Conservation (phyloP, 2,888 invertebrate genomes). For the Hydriomena furcata region DNA sequence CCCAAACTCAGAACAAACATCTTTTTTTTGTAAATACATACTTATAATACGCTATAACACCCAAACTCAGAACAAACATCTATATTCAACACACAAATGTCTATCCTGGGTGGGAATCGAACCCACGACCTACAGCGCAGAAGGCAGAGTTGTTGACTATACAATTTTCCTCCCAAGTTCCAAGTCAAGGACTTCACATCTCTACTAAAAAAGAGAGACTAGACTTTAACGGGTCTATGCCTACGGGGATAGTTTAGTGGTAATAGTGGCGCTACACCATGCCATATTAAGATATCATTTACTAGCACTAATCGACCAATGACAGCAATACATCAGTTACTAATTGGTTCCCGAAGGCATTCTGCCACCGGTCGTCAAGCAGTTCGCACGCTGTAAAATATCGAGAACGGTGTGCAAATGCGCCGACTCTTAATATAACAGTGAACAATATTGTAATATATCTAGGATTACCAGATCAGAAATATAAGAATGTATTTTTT, state of each 20-base stretch:
- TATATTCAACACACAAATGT: no score
- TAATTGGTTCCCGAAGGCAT: constrained; percentile 53
- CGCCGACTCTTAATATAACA: constrained; percentile 49
- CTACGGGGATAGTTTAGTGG: constrained; percentile 10
- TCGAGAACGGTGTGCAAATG: constrained; percentile 36
- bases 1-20: no score
- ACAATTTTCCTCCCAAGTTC: no score
- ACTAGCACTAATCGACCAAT: constrained; percentile 11
- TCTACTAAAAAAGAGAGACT: neutral
- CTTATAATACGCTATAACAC: no score
- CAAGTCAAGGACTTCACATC: neutral
- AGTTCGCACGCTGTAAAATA: constrained; percentile 50
- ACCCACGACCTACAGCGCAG: no score
- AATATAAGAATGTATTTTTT: constrained; percentile 7
- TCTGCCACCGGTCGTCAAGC: constrained; percentile 49
- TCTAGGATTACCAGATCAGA: constrained; percentile 14
- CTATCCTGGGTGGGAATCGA: no score
- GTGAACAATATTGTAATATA: constrained; percentile 31
- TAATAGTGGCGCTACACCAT: constrained; percentile 19
- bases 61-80: no score
- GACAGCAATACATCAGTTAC: constrained; percentile 45
- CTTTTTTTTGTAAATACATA: no score
- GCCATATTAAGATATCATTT: constrained; percentile 19
- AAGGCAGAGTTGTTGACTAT: no score
- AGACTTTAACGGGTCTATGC: neutral